phyloP scores from a whole-genome alignment of 2,113 vertebrate genomes.

The Nothoprocta perdicaria region DNA sequence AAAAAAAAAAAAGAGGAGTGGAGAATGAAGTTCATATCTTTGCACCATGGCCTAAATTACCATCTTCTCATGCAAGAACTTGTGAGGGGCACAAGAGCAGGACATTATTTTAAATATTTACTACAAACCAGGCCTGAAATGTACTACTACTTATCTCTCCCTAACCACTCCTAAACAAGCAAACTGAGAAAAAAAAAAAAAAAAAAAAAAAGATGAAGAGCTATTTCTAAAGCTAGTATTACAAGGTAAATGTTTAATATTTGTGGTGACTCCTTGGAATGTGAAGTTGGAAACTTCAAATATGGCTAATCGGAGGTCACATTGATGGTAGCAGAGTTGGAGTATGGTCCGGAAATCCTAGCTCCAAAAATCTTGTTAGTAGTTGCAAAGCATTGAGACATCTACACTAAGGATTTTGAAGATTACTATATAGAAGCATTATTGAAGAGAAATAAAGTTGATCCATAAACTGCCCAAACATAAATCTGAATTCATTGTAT shows the following conservation, averaged over 20 bases:
- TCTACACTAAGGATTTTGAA: background rate
- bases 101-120: background rate
- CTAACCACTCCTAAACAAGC: background rate
- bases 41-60: background rate
- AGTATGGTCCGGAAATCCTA: background rate
- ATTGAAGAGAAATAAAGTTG: background rate
- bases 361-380: background rate
- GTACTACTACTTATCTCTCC: background rate
- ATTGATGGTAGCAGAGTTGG: background rate
- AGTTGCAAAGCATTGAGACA: background rate
- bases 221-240: background rate
- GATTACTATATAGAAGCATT: background rate
- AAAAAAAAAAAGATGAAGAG: background rate
- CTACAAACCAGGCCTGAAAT: background rate
- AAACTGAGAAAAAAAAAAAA: background rate
- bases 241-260: background rate
- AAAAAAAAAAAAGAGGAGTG: no score
- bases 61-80: background rate
- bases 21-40: background rate
- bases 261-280: rapidly evolving
- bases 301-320: background rate
- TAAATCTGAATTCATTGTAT: background rate
- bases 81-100: background rate
- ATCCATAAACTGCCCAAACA: background rate
- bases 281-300: background rate